Percentiles rank a stretch among this genome's conserved stretches.
phyloP scores from a whole-genome alignment of 2,797 vertebrate species.

The Coilia nasus region DNA sequence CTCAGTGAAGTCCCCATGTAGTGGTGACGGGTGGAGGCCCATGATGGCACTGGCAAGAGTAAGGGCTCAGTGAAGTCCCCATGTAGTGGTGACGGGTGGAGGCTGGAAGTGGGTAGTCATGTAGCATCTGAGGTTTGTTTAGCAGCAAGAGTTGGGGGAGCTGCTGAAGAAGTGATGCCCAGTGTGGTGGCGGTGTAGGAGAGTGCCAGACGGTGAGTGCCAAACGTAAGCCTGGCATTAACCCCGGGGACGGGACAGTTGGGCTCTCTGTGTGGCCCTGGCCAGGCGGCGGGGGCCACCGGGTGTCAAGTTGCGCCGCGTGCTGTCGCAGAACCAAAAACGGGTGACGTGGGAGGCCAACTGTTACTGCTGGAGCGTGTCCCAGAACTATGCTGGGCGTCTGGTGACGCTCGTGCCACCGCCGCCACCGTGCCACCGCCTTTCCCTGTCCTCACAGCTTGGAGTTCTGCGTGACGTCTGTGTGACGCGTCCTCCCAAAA shows the following conservation, averaged over 20 bases:
- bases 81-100: not conserved
- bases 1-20: too few species aligned
- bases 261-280: slow-evolving; percentile 30
- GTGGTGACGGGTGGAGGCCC: too few species aligned
- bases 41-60: not conserved
- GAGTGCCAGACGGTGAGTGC: not conserved
- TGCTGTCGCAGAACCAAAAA: slow-evolving; percentile 64
- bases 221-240: slow-evolving; percentile 16
- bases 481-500: slow-evolving; percentile 45
- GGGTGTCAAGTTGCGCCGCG: slow-evolving; percentile 53
- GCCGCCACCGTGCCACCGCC: slow-evolving; percentile 46
- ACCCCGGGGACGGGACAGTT: slow-evolving; percentile 35
- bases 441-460: slow-evolving; percentile 59
- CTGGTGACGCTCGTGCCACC: slow-evolving; percentile 13
- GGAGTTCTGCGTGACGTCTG: slow-evolving; percentile 57
- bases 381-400: slow-evolving; percentile 66
- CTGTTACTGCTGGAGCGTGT: slow-evolving; percentile 72
- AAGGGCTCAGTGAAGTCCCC: not conserved
- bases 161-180: not conserved
- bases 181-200: not conserved
- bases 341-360: slow-evolving; percentile 71
- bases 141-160: not conserved
- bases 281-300: slow-evolving; percentile 22
- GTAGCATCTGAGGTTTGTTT: not conserved
- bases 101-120: not conserved